These are phyloP conservation scores for Rhagoletis zephyria DNA, from an alignment of 1,140 invertebrate species.

Conservation along the genomic window DNA sequence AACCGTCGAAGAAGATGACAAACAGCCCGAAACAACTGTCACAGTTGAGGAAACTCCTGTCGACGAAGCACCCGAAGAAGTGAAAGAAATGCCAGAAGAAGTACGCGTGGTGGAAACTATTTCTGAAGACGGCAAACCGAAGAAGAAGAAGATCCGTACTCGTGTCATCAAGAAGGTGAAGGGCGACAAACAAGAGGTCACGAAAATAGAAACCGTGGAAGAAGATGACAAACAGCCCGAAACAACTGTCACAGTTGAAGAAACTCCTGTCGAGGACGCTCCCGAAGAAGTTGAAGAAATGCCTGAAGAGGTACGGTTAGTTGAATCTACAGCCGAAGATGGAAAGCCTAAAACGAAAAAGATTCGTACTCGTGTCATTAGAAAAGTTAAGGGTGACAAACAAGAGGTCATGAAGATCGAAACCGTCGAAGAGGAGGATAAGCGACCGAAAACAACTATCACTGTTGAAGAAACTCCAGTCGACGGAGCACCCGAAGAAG, in stretches of 20 bases:
- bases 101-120: conserved; percentile 59
- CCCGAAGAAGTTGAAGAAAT: conserved; percentile 28
- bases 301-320: conserved; percentile 56
- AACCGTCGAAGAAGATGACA: conserved; percentile 63
- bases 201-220: conserved; percentile 71
- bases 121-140: conserved; percentile 59
- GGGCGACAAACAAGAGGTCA: conserved; percentile 68
- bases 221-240: conserved; percentile 69
- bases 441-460: conserved; percentile 67
- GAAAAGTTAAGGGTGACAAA: conserved; percentile 65
- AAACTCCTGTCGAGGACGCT: conserved; percentile 42
- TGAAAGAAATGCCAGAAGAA: conserved; percentile 73
- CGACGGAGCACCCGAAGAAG: conserved; percentile 53
- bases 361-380: conserved; percentile 63
- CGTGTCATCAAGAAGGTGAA: conserved; percentile 65
- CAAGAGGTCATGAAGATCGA: conserved; percentile 71
- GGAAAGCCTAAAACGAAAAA: conserved; percentile 57
- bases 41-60: conserved; percentile 62
- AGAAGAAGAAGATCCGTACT: conserved; percentile 63
- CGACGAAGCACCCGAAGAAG: conserved; percentile 60
- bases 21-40: conserved; percentile 61
- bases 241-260: conserved; percentile 64
- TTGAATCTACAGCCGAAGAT: conserved; percentile 59
- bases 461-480: conserved; percentile 60
- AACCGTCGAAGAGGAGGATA: conserved; percentile 71